A percentile compares a stretch with the other conserved stretches of the same genome.
Conservation (phyloP, 2,797 vertebrate genomes). For the Lophotriccus pileatus region DNA sequence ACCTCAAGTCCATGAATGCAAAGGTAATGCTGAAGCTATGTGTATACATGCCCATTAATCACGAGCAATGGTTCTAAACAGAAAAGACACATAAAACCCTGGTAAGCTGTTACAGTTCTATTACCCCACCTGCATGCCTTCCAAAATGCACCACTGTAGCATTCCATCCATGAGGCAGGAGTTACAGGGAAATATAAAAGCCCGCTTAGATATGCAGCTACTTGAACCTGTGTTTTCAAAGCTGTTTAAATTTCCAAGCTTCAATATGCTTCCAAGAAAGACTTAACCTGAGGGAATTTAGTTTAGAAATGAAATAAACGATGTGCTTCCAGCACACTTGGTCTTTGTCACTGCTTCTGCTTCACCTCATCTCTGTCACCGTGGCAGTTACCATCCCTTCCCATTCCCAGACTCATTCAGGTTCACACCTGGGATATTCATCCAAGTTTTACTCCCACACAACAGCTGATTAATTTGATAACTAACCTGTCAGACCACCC, state of each 20-base stretch:
- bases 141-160: not conserved
- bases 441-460: not conserved
- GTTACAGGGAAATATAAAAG: not conserved
- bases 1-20: not conserved
- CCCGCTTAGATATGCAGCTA: not conserved
- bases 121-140: not conserved
- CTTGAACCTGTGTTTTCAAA: not conserved
- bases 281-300: not conserved
- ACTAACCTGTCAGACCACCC: not conserved
- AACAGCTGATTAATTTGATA: not conserved
- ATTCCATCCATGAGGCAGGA: not conserved
- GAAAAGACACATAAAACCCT: not conserved
- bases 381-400: not conserved
- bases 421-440: not conserved
- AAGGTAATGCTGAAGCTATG: not conserved
- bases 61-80: not conserved
- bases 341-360: not conserved
- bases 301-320: not conserved
- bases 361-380: not conserved
- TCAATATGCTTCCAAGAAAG: not conserved
- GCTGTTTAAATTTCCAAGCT: not conserved
- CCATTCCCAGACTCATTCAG: not conserved
- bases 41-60: not conserved
- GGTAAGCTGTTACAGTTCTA: not conserved
- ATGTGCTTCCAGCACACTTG: not conserved